Evolutionary conservation across 2,888 invertebrate species (phyloP).

Genomic region (Sarcophaga caerulescens): DNA sequence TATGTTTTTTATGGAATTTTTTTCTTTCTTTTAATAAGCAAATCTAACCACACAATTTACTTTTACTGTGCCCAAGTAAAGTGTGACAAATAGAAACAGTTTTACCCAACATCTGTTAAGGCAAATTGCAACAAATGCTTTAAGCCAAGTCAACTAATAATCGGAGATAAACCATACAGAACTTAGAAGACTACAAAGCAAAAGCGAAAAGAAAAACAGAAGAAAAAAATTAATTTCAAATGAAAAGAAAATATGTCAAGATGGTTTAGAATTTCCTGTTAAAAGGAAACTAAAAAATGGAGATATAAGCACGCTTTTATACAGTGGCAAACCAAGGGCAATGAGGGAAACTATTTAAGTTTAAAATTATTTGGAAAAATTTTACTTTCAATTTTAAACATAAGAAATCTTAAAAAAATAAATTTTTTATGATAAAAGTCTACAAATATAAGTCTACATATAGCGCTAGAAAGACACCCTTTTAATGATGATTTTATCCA

Average conservation of each 20-base stretch:
- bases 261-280: conserved; percentile 19
- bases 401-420: no score
- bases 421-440: no score
- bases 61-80: conserved; percentile 16
- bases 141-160: conserved; percentile 35
- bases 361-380: no score
- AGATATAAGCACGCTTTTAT: no score
- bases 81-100: conserved; percentile 29
- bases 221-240: conserved; percentile 24
- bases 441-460: no score
- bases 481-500: no score
- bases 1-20: no score
- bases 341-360: no score
- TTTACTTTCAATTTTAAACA: no score
- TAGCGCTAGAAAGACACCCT: no score
- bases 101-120: conserved; percentile 32
- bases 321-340: no score
- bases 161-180: conserved; percentile 43
- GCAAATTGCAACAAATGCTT: conserved; percentile 37
- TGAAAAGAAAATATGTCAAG: conserved; percentile 37
- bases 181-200: not conserved
- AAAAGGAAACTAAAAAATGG: not conserved
- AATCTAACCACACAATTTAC: conserved; percentile 49
- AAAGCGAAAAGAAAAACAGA: not conserved
- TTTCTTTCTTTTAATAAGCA: not conserved